Evolutionary conservation across 2,888 invertebrate genomes (phyloP).

Genomic region (Sthenelais limicola): DNA sequence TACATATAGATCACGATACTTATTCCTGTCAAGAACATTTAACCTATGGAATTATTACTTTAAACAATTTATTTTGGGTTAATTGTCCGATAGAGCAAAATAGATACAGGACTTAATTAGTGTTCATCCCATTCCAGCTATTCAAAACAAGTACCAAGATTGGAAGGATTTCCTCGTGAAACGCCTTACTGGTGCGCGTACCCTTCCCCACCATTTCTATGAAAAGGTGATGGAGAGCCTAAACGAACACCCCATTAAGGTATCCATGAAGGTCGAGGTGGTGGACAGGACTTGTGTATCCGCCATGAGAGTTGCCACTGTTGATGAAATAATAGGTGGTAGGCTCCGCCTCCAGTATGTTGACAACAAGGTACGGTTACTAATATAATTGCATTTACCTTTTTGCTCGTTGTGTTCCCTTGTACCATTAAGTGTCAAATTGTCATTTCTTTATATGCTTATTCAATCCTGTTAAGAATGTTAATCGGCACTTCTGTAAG

Average conservation of each 20-base stretch:
- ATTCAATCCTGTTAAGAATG: too few species aligned
- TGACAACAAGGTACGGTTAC: slow-evolving; percentile 73
- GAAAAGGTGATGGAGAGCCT: slow-evolving; percentile 76
- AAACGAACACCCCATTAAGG: slow-evolving; percentile 44
- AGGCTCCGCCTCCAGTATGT: slow-evolving; percentile 89
- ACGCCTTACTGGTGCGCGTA: slow-evolving; percentile 93
- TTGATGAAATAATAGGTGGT: slow-evolving; percentile 92
- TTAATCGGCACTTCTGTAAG: too few species aligned
- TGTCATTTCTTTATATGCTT: too few species aligned
- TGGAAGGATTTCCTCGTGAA: slow-evolving; percentile 97
- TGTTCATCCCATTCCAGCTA: slow-evolving; percentile 75
- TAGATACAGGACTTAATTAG: too few species aligned
- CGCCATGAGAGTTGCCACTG: slow-evolving; percentile 88
- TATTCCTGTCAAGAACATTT: too few species aligned
- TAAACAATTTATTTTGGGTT: too few species aligned
- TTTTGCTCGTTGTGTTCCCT: too few species aligned
- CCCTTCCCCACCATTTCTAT: slow-evolving; percentile 93
- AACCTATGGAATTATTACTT: too few species aligned
- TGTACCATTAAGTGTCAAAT: neutral
- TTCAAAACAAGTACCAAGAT: slow-evolving; percentile 93
- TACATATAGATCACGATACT: too few species aligned
- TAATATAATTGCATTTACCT: too few species aligned
- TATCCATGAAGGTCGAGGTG: slow-evolving; percentile 85
- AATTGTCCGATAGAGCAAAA: too few species aligned
- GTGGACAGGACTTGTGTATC: slow-evolving; percentile 97